phyloP scores from a whole-genome alignment of 2,797 vertebrate genomes.

The Lindbergichthys nudifrons region DNA sequence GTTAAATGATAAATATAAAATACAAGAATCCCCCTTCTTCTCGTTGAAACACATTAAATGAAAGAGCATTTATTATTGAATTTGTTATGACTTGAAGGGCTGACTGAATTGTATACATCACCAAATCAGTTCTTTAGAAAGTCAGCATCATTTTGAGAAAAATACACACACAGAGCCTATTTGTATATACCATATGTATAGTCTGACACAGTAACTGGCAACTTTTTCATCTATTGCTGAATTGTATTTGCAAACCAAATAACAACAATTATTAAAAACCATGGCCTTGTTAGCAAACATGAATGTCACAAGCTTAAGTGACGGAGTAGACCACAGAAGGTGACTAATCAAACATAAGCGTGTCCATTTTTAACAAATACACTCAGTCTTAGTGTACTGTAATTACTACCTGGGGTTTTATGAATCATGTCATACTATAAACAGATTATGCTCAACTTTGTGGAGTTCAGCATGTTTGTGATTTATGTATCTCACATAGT shows the following conservation, averaged over 20 bases:
- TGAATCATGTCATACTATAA: conserved; percentile 36
- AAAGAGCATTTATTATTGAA: background rate
- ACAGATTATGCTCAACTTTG: conserved; percentile 44
- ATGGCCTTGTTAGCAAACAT: conserved; percentile 8
- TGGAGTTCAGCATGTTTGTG: conserved; percentile 34
- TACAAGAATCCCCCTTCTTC: background rate
- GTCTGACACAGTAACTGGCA: background rate
- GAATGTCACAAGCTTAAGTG: background rate
- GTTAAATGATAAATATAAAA: background rate
- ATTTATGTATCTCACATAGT: conserved; percentile 14
- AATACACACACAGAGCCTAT: background rate
- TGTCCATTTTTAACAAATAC: conserved; percentile 26
- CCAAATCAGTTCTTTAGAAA: background rate
- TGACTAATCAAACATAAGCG: conserved; percentile 34
- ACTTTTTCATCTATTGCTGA: background rate
- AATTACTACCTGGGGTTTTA: conserved; percentile 32
- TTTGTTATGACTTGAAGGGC: background rate
- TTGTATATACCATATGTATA: background rate
- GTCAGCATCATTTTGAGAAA: background rate
- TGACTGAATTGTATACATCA: background rate
- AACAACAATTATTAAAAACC: background rate
- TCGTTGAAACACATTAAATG: background rate
- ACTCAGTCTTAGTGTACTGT: conserved; percentile 15
- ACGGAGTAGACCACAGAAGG: conserved; percentile 15
- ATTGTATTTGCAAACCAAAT: background rate